These are phyloP conservation scores for Sphaerophoria rueppellii DNA, from an alignment of 2,888 invertebrate species.

Conservation along the genomic window DNA sequence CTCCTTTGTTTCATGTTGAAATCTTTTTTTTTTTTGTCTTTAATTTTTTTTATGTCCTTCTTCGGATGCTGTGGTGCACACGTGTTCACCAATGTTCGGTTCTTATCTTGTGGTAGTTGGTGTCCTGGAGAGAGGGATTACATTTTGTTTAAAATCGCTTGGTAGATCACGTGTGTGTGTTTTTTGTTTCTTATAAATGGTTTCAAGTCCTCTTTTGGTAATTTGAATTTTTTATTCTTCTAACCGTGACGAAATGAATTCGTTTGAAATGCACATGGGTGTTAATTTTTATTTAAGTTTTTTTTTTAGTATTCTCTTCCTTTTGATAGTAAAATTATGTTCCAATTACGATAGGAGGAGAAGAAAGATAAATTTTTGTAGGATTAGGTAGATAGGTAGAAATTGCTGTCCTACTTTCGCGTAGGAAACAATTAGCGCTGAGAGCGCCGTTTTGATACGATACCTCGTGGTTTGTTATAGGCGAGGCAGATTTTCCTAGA, in stretches of 20 bases:
- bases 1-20: conserved; percentile 34
- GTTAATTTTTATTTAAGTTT: conserved; percentile 18
- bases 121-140: conserved; percentile 64
- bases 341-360: conserved; percentile 57
- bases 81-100: conserved; percentile 65
- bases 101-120: conserved; percentile 54
- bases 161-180: conserved; percentile 40
- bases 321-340: conserved; percentile 53
- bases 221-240: conserved; percentile 58
- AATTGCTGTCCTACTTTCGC: too few relatives aligned
- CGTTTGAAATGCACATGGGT: conserved; percentile 38
- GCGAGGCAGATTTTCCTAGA: too few relatives aligned
- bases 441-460: too few relatives aligned
- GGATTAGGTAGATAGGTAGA: conserved; percentile 9
- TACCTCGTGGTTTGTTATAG: too few relatives aligned
- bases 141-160: conserved; percentile 16
- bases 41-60: conserved; percentile 54
- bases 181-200: conserved; percentile 51
- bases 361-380: conserved; percentile 45
- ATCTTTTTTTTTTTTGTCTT: conserved; percentile 29
- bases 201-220: conserved; percentile 50
- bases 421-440: too few relatives aligned
- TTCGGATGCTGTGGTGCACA: conserved; percentile 63
- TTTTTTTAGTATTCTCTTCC: conserved; percentile 10
- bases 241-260: conserved; percentile 67